Conservation (phyloP, 2,797 vertebrate genomes). For the Xenops minutus region DNA sequence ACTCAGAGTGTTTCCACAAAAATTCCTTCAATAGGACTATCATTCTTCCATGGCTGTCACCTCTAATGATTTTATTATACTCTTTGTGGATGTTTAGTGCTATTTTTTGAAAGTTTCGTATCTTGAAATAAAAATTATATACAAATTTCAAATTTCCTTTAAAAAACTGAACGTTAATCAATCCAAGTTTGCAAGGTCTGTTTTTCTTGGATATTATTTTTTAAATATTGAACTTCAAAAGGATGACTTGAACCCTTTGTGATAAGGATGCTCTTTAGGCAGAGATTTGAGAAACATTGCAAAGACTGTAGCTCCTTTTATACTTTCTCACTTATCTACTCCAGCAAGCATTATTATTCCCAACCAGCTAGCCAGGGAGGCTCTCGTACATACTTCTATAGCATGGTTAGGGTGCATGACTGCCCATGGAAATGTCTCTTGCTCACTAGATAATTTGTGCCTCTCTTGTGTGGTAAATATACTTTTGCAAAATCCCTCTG, state of each 20-base stretch:
- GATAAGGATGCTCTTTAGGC: not conserved
- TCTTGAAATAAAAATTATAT: not conserved
- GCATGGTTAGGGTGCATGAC: not conserved
- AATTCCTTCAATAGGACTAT: not conserved
- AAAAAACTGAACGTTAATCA: not conserved
- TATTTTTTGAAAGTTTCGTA: not conserved
- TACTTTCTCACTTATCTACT: not conserved
- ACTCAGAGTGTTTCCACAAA: not conserved
- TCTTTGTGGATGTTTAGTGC: not conserved
- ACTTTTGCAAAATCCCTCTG: not conserved
- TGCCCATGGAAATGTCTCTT: not conserved
- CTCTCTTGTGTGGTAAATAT: not conserved
- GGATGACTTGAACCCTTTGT: not conserved
- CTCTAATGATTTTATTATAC: not conserved
- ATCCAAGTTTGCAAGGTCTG: not conserved
- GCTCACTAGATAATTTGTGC: not conserved
- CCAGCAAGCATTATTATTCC: not conserved
- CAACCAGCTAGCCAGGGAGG: not conserved
- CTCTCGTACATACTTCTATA: not conserved
- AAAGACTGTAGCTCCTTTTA: not conserved
- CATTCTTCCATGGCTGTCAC: not conserved
- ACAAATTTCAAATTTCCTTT: not conserved
- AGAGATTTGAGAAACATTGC: not conserved
- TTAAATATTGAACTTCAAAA: not conserved
- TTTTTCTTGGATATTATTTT: not conserved